Evolutionary conservation across 2,113 vertebrate species (phyloP), one percentile per base, ranked within the genome.

Genomic region (Camelus bactrianus): DNA sequence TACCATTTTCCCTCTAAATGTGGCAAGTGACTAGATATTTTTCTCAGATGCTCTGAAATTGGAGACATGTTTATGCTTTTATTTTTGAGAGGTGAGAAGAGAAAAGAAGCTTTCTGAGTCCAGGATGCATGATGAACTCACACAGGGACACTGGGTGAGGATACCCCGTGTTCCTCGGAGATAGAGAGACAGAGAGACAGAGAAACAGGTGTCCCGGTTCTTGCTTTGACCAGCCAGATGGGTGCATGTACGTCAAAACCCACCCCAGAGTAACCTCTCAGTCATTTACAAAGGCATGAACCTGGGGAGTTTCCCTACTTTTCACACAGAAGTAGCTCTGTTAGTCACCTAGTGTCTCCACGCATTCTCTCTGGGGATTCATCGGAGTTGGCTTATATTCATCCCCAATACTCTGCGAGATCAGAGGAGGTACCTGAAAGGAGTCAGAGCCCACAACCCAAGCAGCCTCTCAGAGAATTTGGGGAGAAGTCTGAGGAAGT

Each of bases 21-120:
- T n/a, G 32, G 38, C 79, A 75, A 67, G 30, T 60, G n/a, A 93
- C n/a, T 54, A 84, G 73, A 73, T 88, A 24, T 13, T 28, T 58
- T 96, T 94, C 65, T 94, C 58, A 76, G 9, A 94, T 87, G 82
- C 28, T 69, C 64, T 84, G 62, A 89, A 67, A 76, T 22, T 64
- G 3, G 17, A 75, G 72, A 72, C 24, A 20, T 19, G 1, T 12
- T 46, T 64, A 22, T 32, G 20, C 11, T 85, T 83, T 94, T 67
- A 75, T 81, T 95, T 91, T 83, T 96, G 50, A 94, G n/a, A 73
- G 54, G 11, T 46, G 26, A 32, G 28, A 16, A 32, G 56, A 72
- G 73, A 60, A 90, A 93, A 86, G 4, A 38, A 75, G 50, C 38
- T 85, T 19, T 0, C 28, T 48, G 30, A 89, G 20, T 54, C 20